Evolutionary conservation across 2,797 vertebrate species (phyloP).

Genomic region (Anguilla anguilla): DNA sequence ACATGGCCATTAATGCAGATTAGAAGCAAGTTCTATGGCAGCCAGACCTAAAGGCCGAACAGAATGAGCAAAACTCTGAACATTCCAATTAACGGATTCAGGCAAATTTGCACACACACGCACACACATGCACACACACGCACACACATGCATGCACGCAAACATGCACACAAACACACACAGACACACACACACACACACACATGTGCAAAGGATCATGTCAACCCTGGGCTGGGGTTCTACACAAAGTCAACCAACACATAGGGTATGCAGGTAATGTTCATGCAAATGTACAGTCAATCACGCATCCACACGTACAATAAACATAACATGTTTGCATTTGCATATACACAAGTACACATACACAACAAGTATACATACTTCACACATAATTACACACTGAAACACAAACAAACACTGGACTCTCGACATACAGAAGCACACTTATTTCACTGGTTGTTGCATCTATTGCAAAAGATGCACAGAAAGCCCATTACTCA

Average conservation of each 20-base stretch:
- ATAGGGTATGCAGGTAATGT: not conserved
- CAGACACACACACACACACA: too few species aligned
- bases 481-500: not conserved
- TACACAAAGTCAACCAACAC: not conserved
- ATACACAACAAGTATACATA: not conserved
- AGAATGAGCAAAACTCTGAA: not conserved
- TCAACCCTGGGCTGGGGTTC: not conserved
- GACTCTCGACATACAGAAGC: not conserved
- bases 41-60: not conserved
- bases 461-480: not conserved
- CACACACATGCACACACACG: not conserved
- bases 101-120: not conserved
- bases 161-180: too few species aligned
- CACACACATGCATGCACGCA: too few species aligned
- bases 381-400: not conserved
- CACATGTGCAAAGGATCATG: not conserved
- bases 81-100: not conserved
- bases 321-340: not conserved
- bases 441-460: not conserved
- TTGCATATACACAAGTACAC: not conserved
- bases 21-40: not conserved
- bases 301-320: not conserved
- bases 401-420: not conserved
- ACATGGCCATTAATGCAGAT: not conserved
- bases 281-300: not conserved